A percentile compares a stretch with the other conserved stretches of the same genome.
Evolutionary conservation across 2,113 vertebrate species (phyloP).

Genomic region (Chascanopsetta lugubris): DNA sequence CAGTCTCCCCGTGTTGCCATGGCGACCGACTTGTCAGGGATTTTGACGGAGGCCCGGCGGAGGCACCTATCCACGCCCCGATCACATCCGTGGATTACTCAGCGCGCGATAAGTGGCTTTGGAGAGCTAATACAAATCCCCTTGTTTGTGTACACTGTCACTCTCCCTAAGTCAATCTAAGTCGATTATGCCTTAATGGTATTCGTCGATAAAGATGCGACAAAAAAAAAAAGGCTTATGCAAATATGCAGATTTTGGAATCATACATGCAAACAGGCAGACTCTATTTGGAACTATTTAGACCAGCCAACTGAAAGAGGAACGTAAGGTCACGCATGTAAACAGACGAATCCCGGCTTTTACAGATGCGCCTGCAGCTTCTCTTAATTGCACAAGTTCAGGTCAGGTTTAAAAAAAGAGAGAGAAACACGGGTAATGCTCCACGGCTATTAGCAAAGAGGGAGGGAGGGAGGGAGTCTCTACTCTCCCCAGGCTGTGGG

Average conservation of each 20-base stretch:
- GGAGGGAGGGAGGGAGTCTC: not conserved
- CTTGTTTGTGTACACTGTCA: slow-evolving; percentile 72
- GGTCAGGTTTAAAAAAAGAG: slow-evolving; percentile 19
- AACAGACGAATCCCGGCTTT: slow-evolving; percentile 21
- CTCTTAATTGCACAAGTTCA: slow-evolving; percentile 35
- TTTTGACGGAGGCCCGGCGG: slow-evolving; percentile 20
- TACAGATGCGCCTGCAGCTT: slow-evolving; percentile 21
- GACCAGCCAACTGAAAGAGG: no score
- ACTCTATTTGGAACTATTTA: no score
- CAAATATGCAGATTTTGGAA: slow-evolving; percentile 18
- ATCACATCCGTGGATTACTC: slow-evolving; percentile 71
- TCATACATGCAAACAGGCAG: slow-evolving; percentile 16
- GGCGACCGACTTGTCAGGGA: slow-evolving; percentile 1
- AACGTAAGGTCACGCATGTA: slow-evolving; percentile 31
- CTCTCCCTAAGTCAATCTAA: slow-evolving; percentile 69
- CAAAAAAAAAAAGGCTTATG: not conserved
- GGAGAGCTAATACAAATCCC: slow-evolving; percentile 69
- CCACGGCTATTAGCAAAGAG: slow-evolving; percentile 16
- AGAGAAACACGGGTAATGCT: slow-evolving; percentile 1
- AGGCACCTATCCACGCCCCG: slow-evolving; percentile 37
- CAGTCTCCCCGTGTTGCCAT: not conserved
- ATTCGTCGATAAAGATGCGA: slow-evolving; percentile 41
- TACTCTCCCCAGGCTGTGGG: slow-evolving; percentile 1
- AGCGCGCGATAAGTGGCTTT: slow-evolving; percentile 69
- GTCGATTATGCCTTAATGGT: slow-evolving; percentile 70